Evolutionary conservation across 2,113 vertebrate genomes (phyloP).

Genomic region (Malaclemys terrapin): DNA sequence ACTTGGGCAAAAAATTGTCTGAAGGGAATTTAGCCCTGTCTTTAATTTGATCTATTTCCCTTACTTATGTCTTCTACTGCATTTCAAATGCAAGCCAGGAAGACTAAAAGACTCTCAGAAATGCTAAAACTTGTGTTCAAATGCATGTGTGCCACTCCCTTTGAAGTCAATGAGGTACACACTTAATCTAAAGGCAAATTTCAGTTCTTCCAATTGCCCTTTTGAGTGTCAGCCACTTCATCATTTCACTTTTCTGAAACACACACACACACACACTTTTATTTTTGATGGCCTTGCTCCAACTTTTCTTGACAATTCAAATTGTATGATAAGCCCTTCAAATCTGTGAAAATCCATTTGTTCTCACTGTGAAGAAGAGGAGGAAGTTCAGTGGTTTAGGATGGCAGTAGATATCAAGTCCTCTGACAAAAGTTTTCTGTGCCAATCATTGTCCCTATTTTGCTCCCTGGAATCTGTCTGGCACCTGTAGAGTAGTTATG

Average conservation of each 20-base stretch:
- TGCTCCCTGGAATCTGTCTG: constrained; percentile 5
- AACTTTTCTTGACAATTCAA: neutral
- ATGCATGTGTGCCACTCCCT: accelerated
- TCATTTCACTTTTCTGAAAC: neutral
- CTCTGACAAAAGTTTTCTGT: neutral
- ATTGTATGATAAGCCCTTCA: neutral
- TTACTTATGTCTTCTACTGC: neutral
- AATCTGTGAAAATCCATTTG: neutral
- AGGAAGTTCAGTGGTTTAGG: neutral
- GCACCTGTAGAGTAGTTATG: constrained; percentile 21
- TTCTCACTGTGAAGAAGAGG: neutral
- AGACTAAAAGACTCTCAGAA: neutral
- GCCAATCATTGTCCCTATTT: neutral
- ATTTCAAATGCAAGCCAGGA: neutral
- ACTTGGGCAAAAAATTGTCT: neutral
- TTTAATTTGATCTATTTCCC: neutral
- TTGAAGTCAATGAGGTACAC: neutral
- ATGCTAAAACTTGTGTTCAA: neutral
- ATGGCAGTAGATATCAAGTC: neutral
- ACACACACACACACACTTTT: neutral
- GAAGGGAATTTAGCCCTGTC: neutral
- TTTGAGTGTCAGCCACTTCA: neutral
- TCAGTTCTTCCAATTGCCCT: neutral
- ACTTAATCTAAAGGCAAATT: neutral
- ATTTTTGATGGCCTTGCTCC: neutral